Conservation (phyloP, 2,797 vertebrate genomes). For the Podarcis siculus region DNA sequence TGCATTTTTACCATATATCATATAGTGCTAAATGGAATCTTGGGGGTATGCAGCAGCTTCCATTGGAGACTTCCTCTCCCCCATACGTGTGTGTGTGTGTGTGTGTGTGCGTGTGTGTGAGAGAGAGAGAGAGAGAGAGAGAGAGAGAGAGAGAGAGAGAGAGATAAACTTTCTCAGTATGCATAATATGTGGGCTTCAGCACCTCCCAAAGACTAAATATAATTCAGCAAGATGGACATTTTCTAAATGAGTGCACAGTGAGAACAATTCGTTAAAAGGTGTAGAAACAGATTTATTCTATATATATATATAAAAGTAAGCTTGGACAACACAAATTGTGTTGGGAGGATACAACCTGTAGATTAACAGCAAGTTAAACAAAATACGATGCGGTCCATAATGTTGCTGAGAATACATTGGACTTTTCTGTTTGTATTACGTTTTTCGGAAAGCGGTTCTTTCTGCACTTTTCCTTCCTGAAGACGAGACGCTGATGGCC, state of each 20-base stretch:
- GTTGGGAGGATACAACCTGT: neutral
- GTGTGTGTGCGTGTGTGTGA: neutral
- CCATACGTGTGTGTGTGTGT: neutral
- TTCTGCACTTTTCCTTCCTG: no score
- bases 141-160: no score
- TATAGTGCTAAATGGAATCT: conserved; percentile 67
- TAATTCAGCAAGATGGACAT: neutral
- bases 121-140: neutral
- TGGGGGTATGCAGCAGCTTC: conserved; percentile 44
- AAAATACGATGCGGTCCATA: neutral
- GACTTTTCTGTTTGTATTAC: no score
- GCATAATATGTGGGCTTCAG: conserved; percentile 2
- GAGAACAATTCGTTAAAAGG: neutral
- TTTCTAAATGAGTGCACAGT: neutral
- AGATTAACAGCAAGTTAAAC: neutral
- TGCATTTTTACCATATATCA: conserved; percentile 68
- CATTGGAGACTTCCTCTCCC: conserved; percentile 24
- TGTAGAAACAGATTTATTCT: neutral
- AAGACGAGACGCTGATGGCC: no score
- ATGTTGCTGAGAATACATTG: no score
- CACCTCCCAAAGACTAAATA: conserved; percentile 16
- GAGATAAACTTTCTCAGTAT: conserved; percentile 24
- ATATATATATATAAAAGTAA: no score
- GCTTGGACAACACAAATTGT: no score
- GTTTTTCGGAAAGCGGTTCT: no score